Evolutionary conservation across 1,140 invertebrate genomes (phyloP).

Genomic region (Bombus huntii): DNA sequence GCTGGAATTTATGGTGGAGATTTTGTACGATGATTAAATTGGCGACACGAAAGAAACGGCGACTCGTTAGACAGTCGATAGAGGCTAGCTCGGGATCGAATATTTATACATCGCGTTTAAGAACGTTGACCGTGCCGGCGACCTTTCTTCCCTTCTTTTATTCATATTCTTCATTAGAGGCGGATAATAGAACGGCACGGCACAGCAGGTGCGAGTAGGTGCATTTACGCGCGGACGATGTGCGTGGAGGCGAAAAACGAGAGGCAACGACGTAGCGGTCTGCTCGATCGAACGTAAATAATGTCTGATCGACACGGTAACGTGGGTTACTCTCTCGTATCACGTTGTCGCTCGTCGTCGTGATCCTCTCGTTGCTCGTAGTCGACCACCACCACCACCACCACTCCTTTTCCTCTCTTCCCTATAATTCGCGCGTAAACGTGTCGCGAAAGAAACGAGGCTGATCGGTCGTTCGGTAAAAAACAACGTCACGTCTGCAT

Average conservation of each 20-base stretch:
- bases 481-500: background rate
- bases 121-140: constrained; percentile 61
- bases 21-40: background rate
- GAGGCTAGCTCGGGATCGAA: background rate
- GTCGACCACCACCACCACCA: background rate
- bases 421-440: constrained; percentile 51
- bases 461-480: background rate
- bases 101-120: constrained; percentile 43
- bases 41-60: background rate
- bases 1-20: too few species aligned
- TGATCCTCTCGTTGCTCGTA: background rate
- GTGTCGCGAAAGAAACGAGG: background rate
- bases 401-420: constrained; percentile 33
- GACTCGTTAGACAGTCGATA: constrained; percentile 6
- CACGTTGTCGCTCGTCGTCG: background rate
- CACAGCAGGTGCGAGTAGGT: constrained; percentile 18
- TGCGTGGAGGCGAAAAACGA: constrained; percentile 64
- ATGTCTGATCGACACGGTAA: constrained; percentile 56
- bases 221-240: constrained; percentile 56
- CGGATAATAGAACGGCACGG: constrained; percentile 48
- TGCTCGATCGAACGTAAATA: constrained; percentile 68
- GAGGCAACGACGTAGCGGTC: constrained; percentile 54
- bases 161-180: constrained; percentile 42
- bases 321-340: constrained; percentile 12
- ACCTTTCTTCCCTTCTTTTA: constrained; percentile 51